Base-by-base conservation (phyloP, 2,888 invertebrate genomes). In the Scrobipalpa atriplicella region DNA sequence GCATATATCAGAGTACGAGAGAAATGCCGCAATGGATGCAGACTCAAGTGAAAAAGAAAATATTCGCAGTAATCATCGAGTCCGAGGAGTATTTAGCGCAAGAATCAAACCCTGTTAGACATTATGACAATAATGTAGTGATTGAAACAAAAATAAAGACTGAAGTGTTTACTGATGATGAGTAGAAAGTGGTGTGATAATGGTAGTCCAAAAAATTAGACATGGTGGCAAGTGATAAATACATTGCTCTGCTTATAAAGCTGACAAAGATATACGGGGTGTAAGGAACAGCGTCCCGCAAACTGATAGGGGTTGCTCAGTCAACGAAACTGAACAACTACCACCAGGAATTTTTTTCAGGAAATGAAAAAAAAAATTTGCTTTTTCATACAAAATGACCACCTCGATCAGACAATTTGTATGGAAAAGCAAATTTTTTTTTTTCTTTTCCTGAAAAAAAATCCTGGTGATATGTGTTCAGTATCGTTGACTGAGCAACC, bases 11-110 rank as follows among this genome's bases (percentile, higher is more conserved):
- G 71, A 88, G 88, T 56, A 89, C 91, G 0, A 81, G 85, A 74
- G 85, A 84, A 64, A 90, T 92, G 91, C 90, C 91, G 0, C 77
- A 71, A 10, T 90, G 87, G 89, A 89, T 92, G 88, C 91, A 91
- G 76, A 92, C 90, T 1, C 90, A 89, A 78, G 89, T 92, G 0
- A 92, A 92, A 71, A 92, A 90, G 72, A 92, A 87, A 75, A 89
- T 91, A 75, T 92, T 92, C 68, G 87, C 86, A 0, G 85, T 90
- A 3, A 86, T 92, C 18, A 91, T 91, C 66, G 88, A 90, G 29
- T 88, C 91, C 0, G 91, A 92, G 68, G 90, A 92, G 74, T 76
- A 54, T 72, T 90, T 87, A 1, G 72, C 78, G 9, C 82, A 79
- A 69, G 75, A 72, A 8, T 76, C 75, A 56, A 67, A 69, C 13